Evolutionary conservation across 2,113 vertebrate species (phyloP), one percentile per base, ranked within the genome.

Genomic region (cattle (Bos taurus)): DNA sequence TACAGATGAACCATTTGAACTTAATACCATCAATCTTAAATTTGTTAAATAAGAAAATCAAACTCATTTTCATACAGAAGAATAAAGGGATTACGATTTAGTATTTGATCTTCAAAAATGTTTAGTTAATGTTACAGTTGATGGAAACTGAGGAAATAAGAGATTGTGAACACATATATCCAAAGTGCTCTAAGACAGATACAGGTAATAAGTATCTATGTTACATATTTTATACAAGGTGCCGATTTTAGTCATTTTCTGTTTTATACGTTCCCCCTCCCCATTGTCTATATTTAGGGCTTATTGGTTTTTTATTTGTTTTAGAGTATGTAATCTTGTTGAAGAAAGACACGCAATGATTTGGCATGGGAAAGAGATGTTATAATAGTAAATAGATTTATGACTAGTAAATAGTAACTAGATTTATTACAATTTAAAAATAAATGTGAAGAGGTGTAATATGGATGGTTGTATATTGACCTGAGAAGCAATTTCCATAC

Each of bases 361-460:
- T 96, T 64, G 21, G 52, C 12, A 36, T 46, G 33, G 56, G 26
- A 93, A 80, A 77, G 40, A 21, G 8, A 82, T 52, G 82, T 92
- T 77, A 28, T 40, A 54, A 21, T 25, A 60, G 36, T 59, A 52
- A 96, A 50, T 26, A 94, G 10, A 23, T 71, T 71, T 40, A 71
- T 40, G 40, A 40, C 67, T 23, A 40, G 19, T 71, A 91, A 13
- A 4, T 25, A 86, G 80, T 87, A 52, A 30, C 12, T 83, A 84
- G 23, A 78, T 85, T 95, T 88, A 30, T 90, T 91, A 71, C 62
- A 91, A 78, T 85, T 88, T 56, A 86, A 81, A 96, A 96, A 17
- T 90, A 91, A 94, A 52, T 82, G 52, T 8, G 28, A 92, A 88
- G 14, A 89, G 28, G 21, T 74, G 26, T 84, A 84, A 48, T 81